Conservation (phyloP, 2,888 invertebrate species). For the Nezara viridula region DNA sequence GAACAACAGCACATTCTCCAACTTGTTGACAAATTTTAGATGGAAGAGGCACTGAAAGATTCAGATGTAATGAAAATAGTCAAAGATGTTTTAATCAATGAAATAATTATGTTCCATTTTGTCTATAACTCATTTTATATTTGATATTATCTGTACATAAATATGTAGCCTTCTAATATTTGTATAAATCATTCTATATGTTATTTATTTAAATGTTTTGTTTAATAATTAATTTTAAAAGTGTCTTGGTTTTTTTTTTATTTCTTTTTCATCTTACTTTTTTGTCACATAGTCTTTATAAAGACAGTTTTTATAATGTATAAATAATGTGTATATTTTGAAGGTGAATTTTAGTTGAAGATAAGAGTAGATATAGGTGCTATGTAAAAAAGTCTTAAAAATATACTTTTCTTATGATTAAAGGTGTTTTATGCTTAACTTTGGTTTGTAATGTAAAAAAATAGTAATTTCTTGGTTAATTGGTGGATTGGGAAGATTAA, state of each 20-base stretch:
- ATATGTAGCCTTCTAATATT: not conserved
- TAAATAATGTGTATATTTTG: not conserved
- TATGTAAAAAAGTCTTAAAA: too few relatives aligned
- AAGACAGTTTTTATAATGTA: not conserved
- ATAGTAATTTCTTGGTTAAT: too few relatives aligned
- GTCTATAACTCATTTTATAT: not conserved
- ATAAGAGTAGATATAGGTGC: too few relatives aligned
- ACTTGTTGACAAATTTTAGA: conserved; percentile 92
- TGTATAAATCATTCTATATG: not conserved
- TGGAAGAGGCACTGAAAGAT: not conserved
- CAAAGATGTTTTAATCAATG: not conserved
- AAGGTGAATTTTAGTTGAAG: not conserved
- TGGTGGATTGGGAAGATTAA: too few relatives aligned
- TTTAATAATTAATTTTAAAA: too few relatives aligned
- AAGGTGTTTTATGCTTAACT: too few relatives aligned
- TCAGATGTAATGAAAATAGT: not conserved
- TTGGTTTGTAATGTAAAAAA: too few relatives aligned
- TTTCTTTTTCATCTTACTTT: not conserved
- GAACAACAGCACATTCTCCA: conserved; percentile 93
- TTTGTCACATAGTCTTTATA: not conserved
- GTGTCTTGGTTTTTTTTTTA: not conserved
- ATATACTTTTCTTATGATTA: too few relatives aligned
- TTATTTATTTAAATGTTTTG: not conserved
- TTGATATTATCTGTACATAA: not conserved
- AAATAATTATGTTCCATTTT: not conserved